Conservation (phyloP, 2,888 invertebrate species). For the Orchesella flavescens region DNA sequence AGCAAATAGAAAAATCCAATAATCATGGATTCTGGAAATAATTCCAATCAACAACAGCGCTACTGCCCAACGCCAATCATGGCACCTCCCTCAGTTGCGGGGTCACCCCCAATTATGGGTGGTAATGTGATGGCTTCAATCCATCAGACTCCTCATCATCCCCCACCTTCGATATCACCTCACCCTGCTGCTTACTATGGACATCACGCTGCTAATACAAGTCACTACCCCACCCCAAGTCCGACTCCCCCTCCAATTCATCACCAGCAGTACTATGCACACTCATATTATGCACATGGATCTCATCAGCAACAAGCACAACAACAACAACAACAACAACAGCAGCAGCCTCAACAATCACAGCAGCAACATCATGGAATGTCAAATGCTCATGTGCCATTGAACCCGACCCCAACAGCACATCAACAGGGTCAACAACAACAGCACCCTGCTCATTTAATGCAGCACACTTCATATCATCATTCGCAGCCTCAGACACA, state of each 20-base stretch:
- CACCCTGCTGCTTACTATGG: conserved; percentile 47
- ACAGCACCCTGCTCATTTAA: conserved; percentile 48
- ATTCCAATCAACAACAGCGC: conserved; percentile 52
- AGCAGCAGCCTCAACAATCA: conserved; percentile 32
- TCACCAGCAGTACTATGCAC: conserved; percentile 49
- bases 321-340: conserved; percentile 43
- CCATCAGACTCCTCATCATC: conserved; percentile 41
- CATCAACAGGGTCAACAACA: conserved; percentile 27
- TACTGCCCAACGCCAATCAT: conserved; percentile 64
- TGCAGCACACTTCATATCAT: conserved; percentile 39
- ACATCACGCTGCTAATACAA: conserved; percentile 17
- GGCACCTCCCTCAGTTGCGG: conserved; percentile 59
- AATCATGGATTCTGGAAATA: conserved; percentile 40
- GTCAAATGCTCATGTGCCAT: conserved; percentile 34
- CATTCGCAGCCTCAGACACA: conserved; percentile 28
- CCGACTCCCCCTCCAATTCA: conserved; percentile 53
- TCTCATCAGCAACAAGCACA: conserved; percentile 47
- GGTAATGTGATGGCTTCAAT: conserved; percentile 32
- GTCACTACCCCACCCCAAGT: conserved; percentile 54
- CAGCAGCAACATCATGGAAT: conserved; percentile 37
- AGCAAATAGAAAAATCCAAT: too few relatives aligned
- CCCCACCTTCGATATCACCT: conserved; percentile 57
- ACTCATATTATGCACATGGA: conserved; percentile 53
- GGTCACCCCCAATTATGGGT: conserved; percentile 48
- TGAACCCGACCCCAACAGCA: conserved; percentile 8